Evolutionary conservation across 2,888 invertebrate genomes (phyloP), one percentile per base, ranked within the genome.

Genomic region (Aspidiotus destructor): DNA sequence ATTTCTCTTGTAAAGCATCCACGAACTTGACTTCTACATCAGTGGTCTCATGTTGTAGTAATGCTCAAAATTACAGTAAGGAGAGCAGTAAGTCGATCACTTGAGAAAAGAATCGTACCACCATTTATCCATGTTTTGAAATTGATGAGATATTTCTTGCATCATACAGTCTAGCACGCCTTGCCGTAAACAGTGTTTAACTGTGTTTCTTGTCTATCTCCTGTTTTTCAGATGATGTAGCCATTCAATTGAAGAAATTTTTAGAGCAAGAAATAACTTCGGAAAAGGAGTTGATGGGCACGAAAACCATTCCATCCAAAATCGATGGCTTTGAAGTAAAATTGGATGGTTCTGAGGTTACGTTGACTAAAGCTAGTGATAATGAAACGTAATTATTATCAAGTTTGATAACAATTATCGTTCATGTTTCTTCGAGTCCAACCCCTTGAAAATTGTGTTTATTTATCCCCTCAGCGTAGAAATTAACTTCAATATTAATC

Each of bases 241-340:
- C 92, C 77, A 83, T 86, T 72, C 92, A 93, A 76, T 80, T 98
- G 62, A 87, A 91, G 0, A 91, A 92, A 76, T 97, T 96, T 76
- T 80, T 98, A 41, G 87, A 89, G 1, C 93, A 97, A 75, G 97
- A 98, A 80, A 96, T 98, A 72, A 82, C 89, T 41, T 89, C 92
- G 0, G 97, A 97, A 77, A 87, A 89, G 73, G 90, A 92, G 76
- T 85, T 88, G 2, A 88, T 87, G 75, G 89, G 89, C 76, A 77
- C 84, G 15, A 86, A 88, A 77, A 81, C 83, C 0, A 81, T 91
- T 72, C 88, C 93, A 0, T 81, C 85, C 0, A 85, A 86, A 71
- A 70, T 97, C 28, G 87, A 89, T 28, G 93, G 91, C 1, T 97
- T 96, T 76, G 81, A 84, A 69, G 85, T 94, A 0, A 84, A 84